phyloP scores from a whole-genome alignment of 2,113 vertebrate genomes.

The Pardalotus punctatus region DNA sequence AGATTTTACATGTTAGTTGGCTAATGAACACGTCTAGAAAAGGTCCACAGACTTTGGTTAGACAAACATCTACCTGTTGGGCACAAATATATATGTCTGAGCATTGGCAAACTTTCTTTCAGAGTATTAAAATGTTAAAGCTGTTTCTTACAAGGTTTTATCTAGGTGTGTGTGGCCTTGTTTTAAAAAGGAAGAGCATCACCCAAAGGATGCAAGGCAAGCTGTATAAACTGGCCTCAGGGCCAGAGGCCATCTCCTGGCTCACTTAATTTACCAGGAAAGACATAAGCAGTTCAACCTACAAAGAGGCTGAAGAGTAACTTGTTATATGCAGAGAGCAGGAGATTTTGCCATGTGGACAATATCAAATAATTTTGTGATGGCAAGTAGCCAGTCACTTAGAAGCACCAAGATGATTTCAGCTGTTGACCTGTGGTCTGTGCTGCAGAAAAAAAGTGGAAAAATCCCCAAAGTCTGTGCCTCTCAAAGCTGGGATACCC shows the following conservation, averaged over 20 bases:
- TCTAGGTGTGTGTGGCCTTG: not conserved
- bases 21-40: not conserved
- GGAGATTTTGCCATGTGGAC: not conserved
- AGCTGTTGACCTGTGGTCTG: not conserved
- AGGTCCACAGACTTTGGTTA: not conserved
- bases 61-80: not conserved
- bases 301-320: not conserved
- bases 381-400: not conserved
- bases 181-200: not conserved
- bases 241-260: not conserved
- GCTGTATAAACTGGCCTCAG: not conserved
- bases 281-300: not conserved
- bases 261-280: not conserved
- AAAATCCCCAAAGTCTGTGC: not conserved
- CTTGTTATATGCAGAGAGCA: not conserved
- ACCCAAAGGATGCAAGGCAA: not conserved
- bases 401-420: not conserved
- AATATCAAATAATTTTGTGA: not conserved
- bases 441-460: not conserved
- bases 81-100: not conserved
- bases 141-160: not conserved
- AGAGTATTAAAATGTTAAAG: not conserved
- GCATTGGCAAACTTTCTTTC: not conserved
- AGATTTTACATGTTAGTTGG: not conserved
- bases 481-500: not conserved